Evolutionary conservation across 2,113 vertebrate genomes (phyloP).

Genomic region (Barbus barbus): DNA sequence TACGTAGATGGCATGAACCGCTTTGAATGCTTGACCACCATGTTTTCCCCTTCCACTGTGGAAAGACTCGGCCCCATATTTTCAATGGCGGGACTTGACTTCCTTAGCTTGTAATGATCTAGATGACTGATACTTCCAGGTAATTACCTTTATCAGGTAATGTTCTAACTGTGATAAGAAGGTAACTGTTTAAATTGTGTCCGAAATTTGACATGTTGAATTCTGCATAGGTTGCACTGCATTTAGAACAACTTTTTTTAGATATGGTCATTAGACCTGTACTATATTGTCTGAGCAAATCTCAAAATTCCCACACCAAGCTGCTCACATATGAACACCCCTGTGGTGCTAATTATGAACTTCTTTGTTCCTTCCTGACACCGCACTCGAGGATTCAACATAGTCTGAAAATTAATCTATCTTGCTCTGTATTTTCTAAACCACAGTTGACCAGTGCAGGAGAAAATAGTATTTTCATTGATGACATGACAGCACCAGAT

Average conservation of each 20-base stretch:
- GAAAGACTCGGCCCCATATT: conserved; percentile 25
- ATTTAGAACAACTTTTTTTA: background rate
- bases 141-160: conserved; percentile 67
- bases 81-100: conserved; percentile 48
- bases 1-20: background rate
- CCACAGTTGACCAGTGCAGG: conserved; percentile 50
- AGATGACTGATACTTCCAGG: conserved; percentile 68
- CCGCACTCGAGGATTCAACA: conserved; percentile 53
- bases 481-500: background rate
- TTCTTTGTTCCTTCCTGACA: conserved; percentile 58
- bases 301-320: background rate
- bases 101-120: conserved; percentile 60
- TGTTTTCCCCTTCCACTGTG: background rate
- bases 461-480: background rate
- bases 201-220: conserved; percentile 24
- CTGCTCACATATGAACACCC: conserved; percentile 12
- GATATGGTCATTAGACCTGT: background rate
- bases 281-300: background rate
- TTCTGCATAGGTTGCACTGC: background rate
- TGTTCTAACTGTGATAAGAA: conserved; percentile 61
- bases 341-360: conserved; percentile 25
- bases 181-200: conserved; percentile 45
- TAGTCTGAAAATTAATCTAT: conserved; percentile 44
- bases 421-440: conserved; percentile 44
- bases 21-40: background rate